A percentile compares a stretch with the other conserved stretches of the same genome.
Conservation (phyloP, 2,113 vertebrate genomes). For the Diglossa brunneiventris region DNA sequence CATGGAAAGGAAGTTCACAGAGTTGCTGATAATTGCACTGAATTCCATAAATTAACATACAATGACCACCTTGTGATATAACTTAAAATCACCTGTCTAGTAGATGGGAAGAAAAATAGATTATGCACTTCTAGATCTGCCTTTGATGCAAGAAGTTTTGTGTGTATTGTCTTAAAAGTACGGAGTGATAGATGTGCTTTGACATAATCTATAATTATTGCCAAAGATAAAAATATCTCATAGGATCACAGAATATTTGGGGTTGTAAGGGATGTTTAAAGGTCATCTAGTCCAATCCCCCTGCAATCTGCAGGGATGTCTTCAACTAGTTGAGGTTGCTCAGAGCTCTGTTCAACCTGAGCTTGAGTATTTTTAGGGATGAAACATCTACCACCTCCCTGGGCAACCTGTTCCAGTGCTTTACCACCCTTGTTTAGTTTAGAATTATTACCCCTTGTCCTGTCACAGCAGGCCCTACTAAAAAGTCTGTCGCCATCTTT, state of each 20-base stretch:
- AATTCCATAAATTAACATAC: neutral
- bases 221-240: neutral
- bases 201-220: neutral
- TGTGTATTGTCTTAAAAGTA: neutral
- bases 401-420: neutral
- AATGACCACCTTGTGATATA: neutral
- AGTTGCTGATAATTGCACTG: neutral
- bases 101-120: neutral
- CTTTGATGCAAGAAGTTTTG: neutral
- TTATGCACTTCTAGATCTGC: neutral
- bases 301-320: neutral
- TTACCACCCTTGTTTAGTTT: neutral
- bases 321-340: neutral
- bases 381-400: neutral
- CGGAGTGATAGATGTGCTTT: neutral
- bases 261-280: neutral
- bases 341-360: neutral
- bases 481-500: neutral
- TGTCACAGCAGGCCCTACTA: neutral
- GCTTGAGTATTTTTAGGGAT: neutral
- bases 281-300: neutral
- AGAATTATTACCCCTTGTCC: neutral
- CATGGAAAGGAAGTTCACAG: neutral
- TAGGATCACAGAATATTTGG: neutral
- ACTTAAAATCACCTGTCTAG: neutral